Evolutionary conservation across 2,113 vertebrate genomes (phyloP).

Genomic region (Oreochromis niloticus): DNA sequence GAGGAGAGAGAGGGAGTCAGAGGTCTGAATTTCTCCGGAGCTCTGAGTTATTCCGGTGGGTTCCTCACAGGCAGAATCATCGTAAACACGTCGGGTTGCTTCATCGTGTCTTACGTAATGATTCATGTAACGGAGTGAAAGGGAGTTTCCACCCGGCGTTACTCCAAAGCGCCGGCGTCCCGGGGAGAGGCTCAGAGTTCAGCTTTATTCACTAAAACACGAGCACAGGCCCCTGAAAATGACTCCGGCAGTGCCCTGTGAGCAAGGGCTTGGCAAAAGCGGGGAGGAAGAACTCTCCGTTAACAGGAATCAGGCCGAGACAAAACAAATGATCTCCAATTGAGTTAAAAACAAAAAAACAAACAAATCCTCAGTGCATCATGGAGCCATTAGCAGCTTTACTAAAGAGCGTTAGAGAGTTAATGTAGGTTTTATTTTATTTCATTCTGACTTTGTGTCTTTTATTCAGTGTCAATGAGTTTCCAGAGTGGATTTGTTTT

Average conservation of each 20-base stretch:
- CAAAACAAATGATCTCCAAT: accelerated
- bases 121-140: background rate
- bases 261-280: background rate
- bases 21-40: background rate
- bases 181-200: background rate
- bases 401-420: background rate
- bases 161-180: background rate
- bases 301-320: background rate
- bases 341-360: background rate
- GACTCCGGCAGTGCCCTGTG: background rate
- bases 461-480: background rate
- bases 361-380: background rate
- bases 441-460: background rate
- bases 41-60: background rate
- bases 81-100: background rate
- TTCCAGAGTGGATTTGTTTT: background rate
- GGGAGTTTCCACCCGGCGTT: background rate
- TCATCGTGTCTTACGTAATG: background rate
- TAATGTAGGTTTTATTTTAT: background rate
- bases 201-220: background rate
- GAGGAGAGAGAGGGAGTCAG: background rate
- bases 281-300: background rate
- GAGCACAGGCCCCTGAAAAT: background rate
- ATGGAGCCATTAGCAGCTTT: background rate
- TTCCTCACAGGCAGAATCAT: background rate